A percentile compares a stretch with the other conserved stretches of the same genome.
These are phyloP conservation scores for Actinia equina DNA, from an alignment of 64 coral and sea anemone genomes.

Conservation along the genomic window DNA sequence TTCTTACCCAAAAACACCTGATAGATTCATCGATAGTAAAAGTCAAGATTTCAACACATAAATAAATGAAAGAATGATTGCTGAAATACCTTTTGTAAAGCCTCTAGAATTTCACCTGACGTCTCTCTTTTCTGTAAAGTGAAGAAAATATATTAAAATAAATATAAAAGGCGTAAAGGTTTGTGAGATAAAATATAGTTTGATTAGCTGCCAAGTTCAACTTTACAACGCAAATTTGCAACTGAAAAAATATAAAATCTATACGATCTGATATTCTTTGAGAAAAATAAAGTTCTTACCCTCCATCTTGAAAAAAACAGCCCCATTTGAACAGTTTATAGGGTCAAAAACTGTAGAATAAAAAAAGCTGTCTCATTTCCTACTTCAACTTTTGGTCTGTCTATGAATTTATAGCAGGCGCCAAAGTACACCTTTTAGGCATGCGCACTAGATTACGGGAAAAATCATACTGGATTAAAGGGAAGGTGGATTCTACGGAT, in stretches of 20 bases:
- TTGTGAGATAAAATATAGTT: neutral
- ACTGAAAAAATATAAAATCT: neutral
- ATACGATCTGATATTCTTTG: neutral
- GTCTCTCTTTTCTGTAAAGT: slow-evolving; percentile 69
- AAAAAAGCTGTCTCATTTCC: neutral
- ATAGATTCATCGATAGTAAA: neutral
- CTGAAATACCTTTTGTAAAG: slow-evolving; percentile 58
- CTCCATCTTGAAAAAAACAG: slow-evolving; percentile 64
- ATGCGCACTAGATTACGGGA: neutral
- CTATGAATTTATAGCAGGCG: slow-evolving; percentile 27
- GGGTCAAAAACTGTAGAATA: neutral
- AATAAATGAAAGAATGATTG: neutral
- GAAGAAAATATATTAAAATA: neutral
- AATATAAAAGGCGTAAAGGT: neutral
- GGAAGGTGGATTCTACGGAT: neutral
- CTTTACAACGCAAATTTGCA: neutral
- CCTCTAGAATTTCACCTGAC: slow-evolving; percentile 74
- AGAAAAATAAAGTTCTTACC: slow-evolving; percentile 33
- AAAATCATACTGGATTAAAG: neutral
- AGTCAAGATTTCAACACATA: neutral
- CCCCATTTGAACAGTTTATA: slow-evolving; percentile 32
- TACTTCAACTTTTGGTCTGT: neutral
- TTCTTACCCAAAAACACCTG: neutral
- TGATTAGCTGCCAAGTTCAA: neutral
- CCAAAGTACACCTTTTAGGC: neutral